Evolutionary conservation across 2,113 vertebrate species (phyloP).

Genomic region (Oreochromis spilurus): DNA sequence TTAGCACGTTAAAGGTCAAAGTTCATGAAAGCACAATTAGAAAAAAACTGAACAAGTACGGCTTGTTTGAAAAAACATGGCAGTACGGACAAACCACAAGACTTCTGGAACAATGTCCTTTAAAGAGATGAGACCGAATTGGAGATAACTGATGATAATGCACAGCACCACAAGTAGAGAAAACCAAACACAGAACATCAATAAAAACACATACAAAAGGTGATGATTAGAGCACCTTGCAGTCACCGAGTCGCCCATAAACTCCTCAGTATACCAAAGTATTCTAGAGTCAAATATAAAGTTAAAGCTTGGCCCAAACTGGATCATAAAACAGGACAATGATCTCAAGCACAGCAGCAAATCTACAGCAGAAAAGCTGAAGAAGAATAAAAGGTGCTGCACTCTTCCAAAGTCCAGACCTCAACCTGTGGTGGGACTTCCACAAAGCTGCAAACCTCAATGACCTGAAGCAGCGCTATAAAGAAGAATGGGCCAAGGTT

Average conservation of each 20-base stretch:
- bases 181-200: fast-evolving
- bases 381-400: background rate
- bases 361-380: background rate
- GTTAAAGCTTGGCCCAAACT: background rate
- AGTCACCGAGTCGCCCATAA: background rate
- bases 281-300: too few species aligned
- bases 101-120: fast-evolving
- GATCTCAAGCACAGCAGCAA: background rate
- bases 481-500: background rate
- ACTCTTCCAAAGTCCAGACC: background rate
- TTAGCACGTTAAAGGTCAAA: background rate
- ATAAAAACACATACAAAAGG: background rate
- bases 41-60: background rate
- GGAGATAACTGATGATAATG: fast-evolving
- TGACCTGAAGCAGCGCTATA: background rate
- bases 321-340: background rate
- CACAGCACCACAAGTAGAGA: background rate
- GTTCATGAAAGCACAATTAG: background rate
- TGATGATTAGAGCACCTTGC: background rate
- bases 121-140: background rate
- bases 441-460: background rate
- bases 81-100: background rate
- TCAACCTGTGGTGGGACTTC: background rate
- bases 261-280: background rate
- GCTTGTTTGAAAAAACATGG: background rate